Percentiles rank a stretch among this genome's conserved stretches.
Evolutionary conservation across 2,888 invertebrate genomes (phyloP).

Genomic region (Frankliniella fusca): DNA sequence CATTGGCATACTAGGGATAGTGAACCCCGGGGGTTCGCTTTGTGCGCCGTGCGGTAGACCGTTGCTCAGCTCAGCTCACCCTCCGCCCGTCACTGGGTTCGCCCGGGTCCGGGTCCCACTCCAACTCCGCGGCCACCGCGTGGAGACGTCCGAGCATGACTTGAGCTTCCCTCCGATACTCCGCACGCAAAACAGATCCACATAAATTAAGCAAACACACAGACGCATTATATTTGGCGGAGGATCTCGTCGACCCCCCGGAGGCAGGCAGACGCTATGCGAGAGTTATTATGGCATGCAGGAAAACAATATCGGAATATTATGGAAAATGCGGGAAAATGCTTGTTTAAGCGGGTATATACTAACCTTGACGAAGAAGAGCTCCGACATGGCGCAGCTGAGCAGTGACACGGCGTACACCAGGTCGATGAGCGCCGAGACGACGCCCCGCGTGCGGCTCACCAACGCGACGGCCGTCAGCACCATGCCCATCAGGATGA

Average conservation of each 20-base stretch:
- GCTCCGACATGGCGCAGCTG: background rate
- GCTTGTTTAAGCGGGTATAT: too few relatives aligned
- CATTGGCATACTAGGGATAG: too few relatives aligned
- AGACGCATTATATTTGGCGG: too few relatives aligned
- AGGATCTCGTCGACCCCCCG: too few relatives aligned
- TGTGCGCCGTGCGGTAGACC: too few relatives aligned
- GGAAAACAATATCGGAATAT: too few relatives aligned
- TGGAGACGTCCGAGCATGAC: background rate
- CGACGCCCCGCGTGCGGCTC: background rate
- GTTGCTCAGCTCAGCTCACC: background rate
- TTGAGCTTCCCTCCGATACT: background rate
- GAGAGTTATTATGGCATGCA: too few relatives aligned
- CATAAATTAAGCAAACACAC: too few relatives aligned
- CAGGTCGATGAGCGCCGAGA: background rate
- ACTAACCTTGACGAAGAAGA: background rate
- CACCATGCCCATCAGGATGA: background rate
- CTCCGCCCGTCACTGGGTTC: background rate
- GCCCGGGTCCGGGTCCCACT: background rate
- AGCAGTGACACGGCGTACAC: background rate
- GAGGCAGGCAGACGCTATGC: too few relatives aligned
- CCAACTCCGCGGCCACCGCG: background rate
- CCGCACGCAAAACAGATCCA: too few relatives aligned
- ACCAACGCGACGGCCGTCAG: background rate
- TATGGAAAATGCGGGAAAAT: too few relatives aligned
- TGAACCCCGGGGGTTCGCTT: too few relatives aligned